Evolutionary conservation across 2,888 invertebrate species (phyloP), one percentile per base, ranked within the genome.

Genomic region (Emesis castigata): DNA sequence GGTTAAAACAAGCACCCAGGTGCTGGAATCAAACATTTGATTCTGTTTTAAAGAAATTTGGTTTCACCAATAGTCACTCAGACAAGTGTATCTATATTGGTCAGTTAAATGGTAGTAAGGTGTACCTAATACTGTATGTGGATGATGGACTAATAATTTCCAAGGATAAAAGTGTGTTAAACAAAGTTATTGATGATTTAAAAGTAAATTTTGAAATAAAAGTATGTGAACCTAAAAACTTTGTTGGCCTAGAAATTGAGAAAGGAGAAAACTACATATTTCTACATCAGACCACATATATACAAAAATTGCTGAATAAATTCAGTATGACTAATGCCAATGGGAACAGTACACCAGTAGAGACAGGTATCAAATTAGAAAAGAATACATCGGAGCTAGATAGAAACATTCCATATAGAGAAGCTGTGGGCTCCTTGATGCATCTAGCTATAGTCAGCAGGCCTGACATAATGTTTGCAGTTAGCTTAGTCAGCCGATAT

Each of bases 351-450:
- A 26, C 26, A 48, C 68, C 53, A 9, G 48, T 68, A 18, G 68
- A 68, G 2, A 22, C 53, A 26, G 11, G 16, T 16, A 34, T 4
- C n/a, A 68, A 48, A 26, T 18, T 68, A 20, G n/a, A 68, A n/a
- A 68, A 48, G 26, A 20, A 22, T 9, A 26, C 22, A 16, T 5
- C 14, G 2, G n/a, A 44, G 26, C 2, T 44, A 8, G 72, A 68
- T 61, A 73, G 76, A 48, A 56, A 79, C 14, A 69, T 79, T 18
- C 81, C 79, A 34, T 81, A 84, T 64, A 75, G 79, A 73, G 82
- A 84, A 72, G 84, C 77, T 11, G 78, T 82, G 0, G 84, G 82
- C 8, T 84, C 81, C 1, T 73, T 84, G 4, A 82, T 84, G 79
- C 79, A 79, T 53, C 69, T 78, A 9, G 83, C 81, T n/a, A 76